Evolutionary conservation across 2,797 vertebrate genomes (phyloP), one percentile per base, ranked within the genome.

Genomic region (Sebastes trivittatus): DNA sequence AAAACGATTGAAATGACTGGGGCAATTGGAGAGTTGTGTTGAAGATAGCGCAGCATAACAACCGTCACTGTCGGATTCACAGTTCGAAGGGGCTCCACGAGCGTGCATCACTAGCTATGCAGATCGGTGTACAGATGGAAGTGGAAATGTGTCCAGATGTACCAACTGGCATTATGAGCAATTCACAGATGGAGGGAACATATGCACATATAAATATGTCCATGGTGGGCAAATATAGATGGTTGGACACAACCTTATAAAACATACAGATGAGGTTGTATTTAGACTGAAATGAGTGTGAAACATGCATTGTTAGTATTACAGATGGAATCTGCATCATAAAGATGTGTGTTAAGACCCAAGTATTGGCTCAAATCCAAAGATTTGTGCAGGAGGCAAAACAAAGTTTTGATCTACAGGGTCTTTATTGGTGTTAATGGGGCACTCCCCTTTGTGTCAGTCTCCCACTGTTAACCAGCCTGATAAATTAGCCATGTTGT

Each of bases 141-240:
- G 59, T 56, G 30, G 30, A 72, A 65, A 58, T 73, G 27, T 63
- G 20, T 49, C 81, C 77, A 85, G 81, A 73, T 84, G 70, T 56
- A 80, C 61, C 25, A 58, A 8, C 23, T 30, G 59, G 55, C 77
- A 59, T 13, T 65, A 59, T 6, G 30, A 75, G 56, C 29, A n/a
- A 52, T 58, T 65, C 77, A 59, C 83, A 90, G 86, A 87, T 77
- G 81, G 81, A 82, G 65, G 4, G 38, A 29, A 18, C 81, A 87
- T 85, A 84, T 87, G 75, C 18, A 69, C 46, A 72, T 54, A 11
- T 52, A 71, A 73, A 52, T 30, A 54, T 65, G 69, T 59, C 38
- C 20, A 22, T 2, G 23, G 2, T 30, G 54, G 73, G 30, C 11
- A 25, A 55, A 18, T 73, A 2, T 29, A 29, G 11, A 67, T 7